Percentiles rank a stretch among this genome's conserved stretches.
phyloP scores from a whole-genome alignment of 2,888 invertebrate species.

The Leptura quadrifasciata region DNA sequence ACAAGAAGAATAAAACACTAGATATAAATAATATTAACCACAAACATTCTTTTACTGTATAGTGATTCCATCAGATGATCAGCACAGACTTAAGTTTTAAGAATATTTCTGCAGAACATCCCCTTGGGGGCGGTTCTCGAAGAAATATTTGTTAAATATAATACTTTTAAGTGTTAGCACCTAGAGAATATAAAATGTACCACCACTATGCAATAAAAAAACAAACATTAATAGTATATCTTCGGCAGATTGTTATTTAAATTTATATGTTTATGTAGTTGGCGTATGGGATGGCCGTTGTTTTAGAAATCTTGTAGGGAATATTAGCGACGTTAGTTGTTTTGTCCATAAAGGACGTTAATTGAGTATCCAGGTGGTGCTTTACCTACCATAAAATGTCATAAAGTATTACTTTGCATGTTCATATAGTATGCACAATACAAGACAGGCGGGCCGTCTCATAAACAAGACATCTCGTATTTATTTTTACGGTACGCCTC shows the following conservation, averaged over 20 bases:
- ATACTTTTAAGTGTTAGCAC: no score
- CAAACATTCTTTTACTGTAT: no score
- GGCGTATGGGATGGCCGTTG: constrained; percentile 22
- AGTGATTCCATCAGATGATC: no score
- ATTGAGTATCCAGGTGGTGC: constrained; percentile 65
- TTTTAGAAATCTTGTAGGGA: constrained; percentile 22
- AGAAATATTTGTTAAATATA: no score
- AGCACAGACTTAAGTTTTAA: no score
- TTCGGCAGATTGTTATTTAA: constrained; percentile 19
- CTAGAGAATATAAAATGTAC: no score
- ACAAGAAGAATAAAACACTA: no score
- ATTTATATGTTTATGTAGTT: constrained; percentile 32
- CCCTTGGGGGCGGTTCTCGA: no score
- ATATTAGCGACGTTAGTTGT: constrained; percentile 30
- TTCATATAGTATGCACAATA: constrained; percentile 67
- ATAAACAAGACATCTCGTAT: constrained; percentile 66
- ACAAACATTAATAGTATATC: constrained; percentile 1
- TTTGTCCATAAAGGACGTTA: constrained; percentile 51
- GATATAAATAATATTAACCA: no score
- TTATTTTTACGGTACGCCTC: constrained; percentile 61
- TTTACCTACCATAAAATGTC: constrained; percentile 65
- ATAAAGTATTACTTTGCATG: constrained; percentile 68
- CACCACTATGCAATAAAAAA: not conserved
- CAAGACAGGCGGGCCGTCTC: constrained; percentile 66
- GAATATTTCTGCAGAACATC: no score